phyloP scores from a whole-genome alignment of 2,797 vertebrate genomes.

The Bradypus variegatus region DNA sequence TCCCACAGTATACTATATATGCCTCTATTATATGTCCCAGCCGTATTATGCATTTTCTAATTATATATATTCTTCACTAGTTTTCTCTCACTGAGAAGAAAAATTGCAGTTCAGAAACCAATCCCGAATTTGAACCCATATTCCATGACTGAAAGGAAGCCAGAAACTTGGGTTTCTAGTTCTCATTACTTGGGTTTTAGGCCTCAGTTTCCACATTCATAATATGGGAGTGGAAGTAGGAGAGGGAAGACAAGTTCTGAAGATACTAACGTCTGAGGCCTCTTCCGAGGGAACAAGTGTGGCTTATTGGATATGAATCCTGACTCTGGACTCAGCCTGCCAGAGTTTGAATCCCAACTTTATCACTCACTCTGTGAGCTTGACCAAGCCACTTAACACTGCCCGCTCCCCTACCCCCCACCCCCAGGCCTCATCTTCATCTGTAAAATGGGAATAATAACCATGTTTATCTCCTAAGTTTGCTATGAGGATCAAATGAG shows the following conservation, averaged over 20 bases:
- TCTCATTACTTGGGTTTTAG: background rate
- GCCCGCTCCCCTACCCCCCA: background rate
- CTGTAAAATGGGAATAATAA: background rate
- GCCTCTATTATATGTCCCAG: background rate
- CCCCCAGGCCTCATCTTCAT: background rate
- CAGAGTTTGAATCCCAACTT: background rate
- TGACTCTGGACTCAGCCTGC: background rate
- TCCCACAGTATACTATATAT: background rate
- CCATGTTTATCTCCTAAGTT: background rate
- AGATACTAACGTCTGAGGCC: background rate
- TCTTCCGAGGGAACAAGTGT: background rate
- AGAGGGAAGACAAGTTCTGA: constrained; percentile 6
- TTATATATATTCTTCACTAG: background rate
- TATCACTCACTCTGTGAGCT: background rate
- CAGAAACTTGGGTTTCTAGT: background rate
- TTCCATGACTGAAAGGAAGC: background rate
- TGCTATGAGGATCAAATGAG: background rate
- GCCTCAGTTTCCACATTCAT: background rate
- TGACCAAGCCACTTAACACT: background rate
- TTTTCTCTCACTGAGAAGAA: background rate
- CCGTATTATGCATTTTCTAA: background rate
- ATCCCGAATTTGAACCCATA: background rate
- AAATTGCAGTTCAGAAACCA: background rate
- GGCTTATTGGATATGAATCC: background rate
- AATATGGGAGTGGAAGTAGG: background rate